Evolutionary conservation across 1,140 invertebrate species (phyloP), one percentile per base, ranked within the genome.

Genomic region (Platyura marginata): DNA sequence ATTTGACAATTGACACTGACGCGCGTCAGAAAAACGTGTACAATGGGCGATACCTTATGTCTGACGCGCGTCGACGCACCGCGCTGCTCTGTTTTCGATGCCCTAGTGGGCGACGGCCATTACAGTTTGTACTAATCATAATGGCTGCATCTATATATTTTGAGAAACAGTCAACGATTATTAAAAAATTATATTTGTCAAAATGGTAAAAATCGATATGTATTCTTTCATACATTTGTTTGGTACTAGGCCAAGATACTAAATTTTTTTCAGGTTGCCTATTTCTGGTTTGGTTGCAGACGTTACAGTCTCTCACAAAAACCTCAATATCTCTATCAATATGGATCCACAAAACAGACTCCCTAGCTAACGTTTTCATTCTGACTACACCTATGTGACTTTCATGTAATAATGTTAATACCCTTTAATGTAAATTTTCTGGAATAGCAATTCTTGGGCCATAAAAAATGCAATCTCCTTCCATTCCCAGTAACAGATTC

Each of bases 211-310:
- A 45, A 45, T 45, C 44, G n/a, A 42, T n/a, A 38, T 42, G 44
- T 21, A 45, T 38, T 19, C 40, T 4, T 33, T 45, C 44, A 37
- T 37, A 42, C 11, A 40, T 32, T 22, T 21, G 36, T 13, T 13
- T 45, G 8, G n/a, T 10, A 11, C 8, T 18, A 20, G 32, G 32
- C 39, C 40, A 45, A 16, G 29, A 19, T 41, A 19, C 23, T n/a
- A 10, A 35, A 9, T 21, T 13, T 32, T 20, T 29, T 25, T 16
- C 16, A 21, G n/a, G n/a, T n/a, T 41, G 33, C 21, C 23, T 13
- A 10, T n/a, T 44, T 29, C 23, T 44, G 19, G 13, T 6, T 37
- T 37, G 25, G 13, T 61, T 52, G 21, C 42, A 43, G 8, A 21
- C 20, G 8, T 35, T 19, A 36, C 42, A 43, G 13, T 15, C 4